Percentiles rank a stretch among this genome's conserved stretches.
These are phyloP conservation scores for Erynnis tages DNA, from an alignment of 2,888 invertebrate species.

Conservation along the genomic window DNA sequence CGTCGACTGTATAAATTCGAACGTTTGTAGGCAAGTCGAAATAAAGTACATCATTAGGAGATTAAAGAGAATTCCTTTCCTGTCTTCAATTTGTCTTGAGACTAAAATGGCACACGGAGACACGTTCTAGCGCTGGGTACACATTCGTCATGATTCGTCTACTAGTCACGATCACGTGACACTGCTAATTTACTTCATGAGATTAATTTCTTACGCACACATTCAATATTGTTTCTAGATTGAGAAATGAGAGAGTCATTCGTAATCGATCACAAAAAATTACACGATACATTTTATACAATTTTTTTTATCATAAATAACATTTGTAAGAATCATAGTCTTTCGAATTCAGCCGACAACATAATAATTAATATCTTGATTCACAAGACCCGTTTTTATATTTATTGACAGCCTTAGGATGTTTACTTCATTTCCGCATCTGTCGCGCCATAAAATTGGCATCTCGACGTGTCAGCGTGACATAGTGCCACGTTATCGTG, in stretches of 20 bases:
- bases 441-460: background rate
- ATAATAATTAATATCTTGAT: no score
- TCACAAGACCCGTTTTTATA: no score
- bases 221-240: background rate
- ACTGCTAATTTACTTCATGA: constrained; percentile 1
- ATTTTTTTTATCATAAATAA: no score
- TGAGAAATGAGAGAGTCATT: no score
- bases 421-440: background rate
- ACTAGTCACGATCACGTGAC: constrained; percentile 1
- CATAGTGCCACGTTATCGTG: background rate
- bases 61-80: constrained; percentile 13
- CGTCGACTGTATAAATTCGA: constrained; percentile 22
- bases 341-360: no score
- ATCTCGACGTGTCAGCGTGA: background rate
- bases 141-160: constrained; percentile 3
- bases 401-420: no score
- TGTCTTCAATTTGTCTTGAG: constrained; percentile 3
- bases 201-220: background rate
- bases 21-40: constrained; percentile 13
- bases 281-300: no score
- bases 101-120: background rate
- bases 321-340: no score
- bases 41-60: constrained; percentile 12
- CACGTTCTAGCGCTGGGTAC: background rate
- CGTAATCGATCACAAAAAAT: no score